Base-by-base conservation (phyloP, 2,888 invertebrate genomes). In the Heliconius ismenius region DNA sequence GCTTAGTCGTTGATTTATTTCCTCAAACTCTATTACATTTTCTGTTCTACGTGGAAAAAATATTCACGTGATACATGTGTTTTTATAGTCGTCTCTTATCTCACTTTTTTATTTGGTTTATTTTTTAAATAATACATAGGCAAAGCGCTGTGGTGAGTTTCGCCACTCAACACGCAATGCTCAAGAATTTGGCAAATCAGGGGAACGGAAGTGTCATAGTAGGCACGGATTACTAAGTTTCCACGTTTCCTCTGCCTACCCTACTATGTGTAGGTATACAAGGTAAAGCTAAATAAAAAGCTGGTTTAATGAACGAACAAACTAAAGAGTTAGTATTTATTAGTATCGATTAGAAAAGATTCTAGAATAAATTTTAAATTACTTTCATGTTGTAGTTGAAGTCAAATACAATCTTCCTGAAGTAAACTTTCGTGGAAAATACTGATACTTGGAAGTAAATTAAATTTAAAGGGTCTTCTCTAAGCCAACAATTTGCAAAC, bases 1-100 rank as follows among this genome's bases (percentile, higher is more conserved):
- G 24, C 15, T 70, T 70, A 70, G 58, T 70, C 70, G 54, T 70
- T 70, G 58, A 70, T 70, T 70, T 58, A 70, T 70, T 58, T 58
- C 32, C 70, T 58, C 58, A 18, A 70, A 70, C 58, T 58, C 58
- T 58, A 70, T 36, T 70, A 70, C 54, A 13, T 58, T 58, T 70
- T 58, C 21, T 58, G n/a, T 58, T 39, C 13, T 39, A n/a, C 15
- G 15, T 6, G 26, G 9, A 70, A 32, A n/a, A 54, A 70, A 32
- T 36, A 70, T 32, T 58, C 7, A 32, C 18, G 1, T 39, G 39
- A 18, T 67, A 67, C 7, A 15, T 67, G 15, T 39, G 39, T 67
- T 39, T 67, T 67, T 67, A 67, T 24, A 67, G n/a, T 6, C 36
- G 13, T 39, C 2, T 11, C 0, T 36, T n/a, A 36, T 6, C 65